These are phyloP conservation scores for Planiliza haematocheilus DNA, from an alignment of 2,113 vertebrate species.

Conservation along the genomic window DNA sequence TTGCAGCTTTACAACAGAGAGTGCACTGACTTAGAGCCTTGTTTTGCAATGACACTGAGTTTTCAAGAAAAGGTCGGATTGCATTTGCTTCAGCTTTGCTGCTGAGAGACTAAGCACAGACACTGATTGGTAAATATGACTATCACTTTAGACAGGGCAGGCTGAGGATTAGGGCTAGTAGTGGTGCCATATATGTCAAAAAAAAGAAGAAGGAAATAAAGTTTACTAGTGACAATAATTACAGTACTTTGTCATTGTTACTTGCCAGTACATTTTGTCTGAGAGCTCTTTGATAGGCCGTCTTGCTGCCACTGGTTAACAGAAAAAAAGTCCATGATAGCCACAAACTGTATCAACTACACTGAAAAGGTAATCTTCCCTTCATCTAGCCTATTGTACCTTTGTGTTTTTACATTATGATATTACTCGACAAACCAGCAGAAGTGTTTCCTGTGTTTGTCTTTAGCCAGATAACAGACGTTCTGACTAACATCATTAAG, in stretches of 20 bases:
- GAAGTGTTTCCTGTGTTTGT: too few species aligned
- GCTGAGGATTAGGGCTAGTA: conserved; percentile 3
- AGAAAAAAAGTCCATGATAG: too few species aligned
- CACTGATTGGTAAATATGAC: conserved; percentile 4
- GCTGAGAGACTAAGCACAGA: not conserved
- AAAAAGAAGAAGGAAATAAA: not conserved
- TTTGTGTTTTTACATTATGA: too few species aligned
- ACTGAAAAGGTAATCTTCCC: too few species aligned
- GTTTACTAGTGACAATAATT: not conserved
- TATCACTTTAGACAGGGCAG: not conserved
- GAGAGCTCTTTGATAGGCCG: not conserved
- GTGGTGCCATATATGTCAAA: not conserved
- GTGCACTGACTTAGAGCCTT: not conserved
- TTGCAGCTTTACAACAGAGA: not conserved
- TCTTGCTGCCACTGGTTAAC: too few species aligned
- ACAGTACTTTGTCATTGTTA: not conserved
- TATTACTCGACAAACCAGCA: too few species aligned
- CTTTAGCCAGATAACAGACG: too few species aligned
- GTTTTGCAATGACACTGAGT: not conserved
- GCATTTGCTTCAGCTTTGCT: not conserved
- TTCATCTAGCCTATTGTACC: too few species aligned
- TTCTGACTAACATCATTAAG: too few species aligned
- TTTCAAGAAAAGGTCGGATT: conserved; percentile 20
- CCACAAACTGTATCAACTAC: too few species aligned
- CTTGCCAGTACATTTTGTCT: not conserved